Evolutionary conservation across 2,797 vertebrate species (phyloP).

Genomic region (Micrastur ruficollis): DNA sequence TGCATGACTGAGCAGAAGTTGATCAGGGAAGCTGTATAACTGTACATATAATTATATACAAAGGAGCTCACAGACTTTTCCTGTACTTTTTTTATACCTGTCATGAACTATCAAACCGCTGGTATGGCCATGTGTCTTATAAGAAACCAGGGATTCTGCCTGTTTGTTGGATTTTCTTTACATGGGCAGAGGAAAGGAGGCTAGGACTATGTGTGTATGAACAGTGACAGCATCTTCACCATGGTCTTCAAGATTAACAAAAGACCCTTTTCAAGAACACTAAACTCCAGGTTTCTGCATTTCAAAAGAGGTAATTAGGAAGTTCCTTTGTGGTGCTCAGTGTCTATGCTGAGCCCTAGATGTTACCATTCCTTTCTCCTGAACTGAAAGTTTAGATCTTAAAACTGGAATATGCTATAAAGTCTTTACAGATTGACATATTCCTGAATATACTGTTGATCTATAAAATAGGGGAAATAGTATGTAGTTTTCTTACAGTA

Average conservation of each 20-base stretch:
- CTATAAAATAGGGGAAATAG: neutral
- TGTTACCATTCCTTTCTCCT: neutral
- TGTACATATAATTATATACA: neutral
- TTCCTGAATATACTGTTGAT: neutral
- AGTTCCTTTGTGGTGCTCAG: neutral
- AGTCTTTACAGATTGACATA: neutral
- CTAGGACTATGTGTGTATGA: neutral
- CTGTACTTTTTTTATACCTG: neutral
- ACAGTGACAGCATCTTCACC: neutral
- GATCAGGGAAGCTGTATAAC: rapidly evolving
- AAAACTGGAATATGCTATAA: neutral
- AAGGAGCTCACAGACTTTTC: neutral
- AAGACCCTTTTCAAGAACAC: neutral
- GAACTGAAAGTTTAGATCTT: neutral
- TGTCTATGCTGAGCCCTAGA: neutral
- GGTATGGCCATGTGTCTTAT: neutral
- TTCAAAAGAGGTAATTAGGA: neutral
- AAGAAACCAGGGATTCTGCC: neutral
- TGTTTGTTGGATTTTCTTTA: neutral
- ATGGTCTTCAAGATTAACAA: neutral
- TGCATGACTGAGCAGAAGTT: neutral
- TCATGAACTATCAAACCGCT: neutral
- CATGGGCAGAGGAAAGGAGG: neutral
- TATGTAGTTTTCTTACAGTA: neutral
- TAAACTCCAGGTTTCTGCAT: neutral